Percentiles rank a stretch among this genome's conserved stretches.
These are phyloP conservation scores for Sesamia nonagrioides DNA, from an alignment of 1,140 invertebrate genomes.

Conservation along the genomic window DNA sequence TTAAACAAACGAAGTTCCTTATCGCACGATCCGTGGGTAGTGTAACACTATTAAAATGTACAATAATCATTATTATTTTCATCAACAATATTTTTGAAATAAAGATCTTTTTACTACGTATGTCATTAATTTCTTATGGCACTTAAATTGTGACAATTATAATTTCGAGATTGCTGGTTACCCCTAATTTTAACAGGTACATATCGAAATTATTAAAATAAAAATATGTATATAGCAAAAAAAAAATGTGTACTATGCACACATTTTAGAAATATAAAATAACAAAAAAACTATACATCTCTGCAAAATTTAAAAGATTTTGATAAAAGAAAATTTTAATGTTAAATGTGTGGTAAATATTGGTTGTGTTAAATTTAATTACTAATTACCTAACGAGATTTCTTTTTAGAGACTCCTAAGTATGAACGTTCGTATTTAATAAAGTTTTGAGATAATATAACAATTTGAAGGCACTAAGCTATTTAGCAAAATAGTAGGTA, in stretches of 20 bases:
- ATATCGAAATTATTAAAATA: neutral
- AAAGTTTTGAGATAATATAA: neutral
- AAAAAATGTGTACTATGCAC: too few species aligned
- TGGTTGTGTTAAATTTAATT: neutral
- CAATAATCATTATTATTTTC: neutral
- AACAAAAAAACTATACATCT: neutral
- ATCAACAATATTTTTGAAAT: too few species aligned
- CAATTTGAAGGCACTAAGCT: neutral
- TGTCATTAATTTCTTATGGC: too few species aligned
- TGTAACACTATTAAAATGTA: too few species aligned
- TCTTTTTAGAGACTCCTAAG: neutral
- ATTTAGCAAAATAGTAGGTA: neutral
- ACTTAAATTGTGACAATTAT: neutral
- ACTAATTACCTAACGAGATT: neutral
- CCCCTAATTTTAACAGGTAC: neutral
- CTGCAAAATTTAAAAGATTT: neutral
- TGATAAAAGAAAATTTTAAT: too few species aligned
- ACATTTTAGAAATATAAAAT: too few species aligned
- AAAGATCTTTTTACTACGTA: too few species aligned
- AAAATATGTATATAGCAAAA: too few species aligned
- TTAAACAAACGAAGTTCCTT: too few species aligned
- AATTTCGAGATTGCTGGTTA: neutral
- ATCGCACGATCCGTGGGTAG: too few species aligned
- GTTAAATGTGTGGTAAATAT: neutral
- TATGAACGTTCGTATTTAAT: neutral